Evolutionary conservation across 2,888 invertebrate genomes (phyloP).

Genomic region (Fabriciana adippe): DNA sequence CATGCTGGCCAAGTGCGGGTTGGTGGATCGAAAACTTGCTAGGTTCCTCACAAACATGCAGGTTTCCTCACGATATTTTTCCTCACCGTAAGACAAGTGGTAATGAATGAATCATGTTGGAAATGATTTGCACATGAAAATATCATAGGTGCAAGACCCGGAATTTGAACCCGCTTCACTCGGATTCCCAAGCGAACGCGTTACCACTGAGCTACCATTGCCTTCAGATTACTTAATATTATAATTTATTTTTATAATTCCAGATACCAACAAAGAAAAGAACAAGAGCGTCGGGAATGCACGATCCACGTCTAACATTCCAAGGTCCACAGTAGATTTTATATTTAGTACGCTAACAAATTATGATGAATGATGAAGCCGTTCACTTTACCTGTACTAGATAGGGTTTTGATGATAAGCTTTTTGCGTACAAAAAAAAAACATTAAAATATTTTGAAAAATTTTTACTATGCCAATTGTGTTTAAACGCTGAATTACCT

Average conservation of each 20-base stretch:
- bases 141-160: no score
- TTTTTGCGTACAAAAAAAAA: conserved; percentile 24
- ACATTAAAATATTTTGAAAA: conserved; percentile 14
- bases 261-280: conserved; percentile 88
- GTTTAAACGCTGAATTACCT: conserved; percentile 8
- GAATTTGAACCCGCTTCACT: no score
- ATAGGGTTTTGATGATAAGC: conserved; percentile 34
- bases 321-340: conserved; percentile 45
- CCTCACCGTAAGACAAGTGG: no score
- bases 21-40: no score
- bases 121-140: no score
- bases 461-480: conserved; percentile 17
- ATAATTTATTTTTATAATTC: conserved; percentile 44
- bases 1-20: no score
- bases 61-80: no score
- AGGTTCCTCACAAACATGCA: no score
- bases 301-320: conserved; percentile 86
- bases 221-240: no score
- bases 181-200: no score
- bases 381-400: conserved; percentile 31
- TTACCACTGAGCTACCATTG: no score
- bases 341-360: conserved; percentile 34
- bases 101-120: no score
- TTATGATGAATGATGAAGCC: conserved; percentile 18
- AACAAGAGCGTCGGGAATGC: conserved; percentile 88